phyloP scores from a whole-genome alignment of 2,888 invertebrate species.

The Yponomeuta plumbellus region DNA sequence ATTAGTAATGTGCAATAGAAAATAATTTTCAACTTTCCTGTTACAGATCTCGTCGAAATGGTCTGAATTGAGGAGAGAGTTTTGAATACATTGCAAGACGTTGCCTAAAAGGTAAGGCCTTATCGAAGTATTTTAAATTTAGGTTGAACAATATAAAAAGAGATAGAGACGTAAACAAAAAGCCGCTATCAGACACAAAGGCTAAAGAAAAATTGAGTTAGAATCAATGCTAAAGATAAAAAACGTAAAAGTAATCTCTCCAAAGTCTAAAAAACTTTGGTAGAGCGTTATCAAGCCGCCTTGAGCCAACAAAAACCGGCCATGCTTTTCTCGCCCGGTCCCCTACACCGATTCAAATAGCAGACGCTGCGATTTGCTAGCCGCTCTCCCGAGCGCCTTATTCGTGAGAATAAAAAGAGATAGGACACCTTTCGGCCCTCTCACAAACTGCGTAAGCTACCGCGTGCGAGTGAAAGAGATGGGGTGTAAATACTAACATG shows the following conservation, averaged over 20 bases:
- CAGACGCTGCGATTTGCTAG: slow-evolving; percentile 43
- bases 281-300: background rate
- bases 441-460: slow-evolving; percentile 23
- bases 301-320: slow-evolving; percentile 25
- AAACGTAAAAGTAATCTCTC: background rate
- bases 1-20: background rate
- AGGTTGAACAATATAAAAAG: background rate
- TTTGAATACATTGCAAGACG: slow-evolving; percentile 39
- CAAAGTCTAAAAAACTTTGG: background rate
- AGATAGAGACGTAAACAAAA: background rate
- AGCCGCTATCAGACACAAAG: background rate
- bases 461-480: slow-evolving; percentile 40
- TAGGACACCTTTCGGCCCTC: slow-evolving; percentile 24
- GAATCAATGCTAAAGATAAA: background rate
- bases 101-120: slow-evolving; percentile 52
- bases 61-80: slow-evolving; percentile 42
- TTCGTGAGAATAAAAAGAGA: slow-evolving; percentile 40
- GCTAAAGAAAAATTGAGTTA: background rate
- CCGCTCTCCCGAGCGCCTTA: slow-evolving; percentile 33
- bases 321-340: slow-evolving; percentile 55
- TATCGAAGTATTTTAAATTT: slow-evolving; percentile 2
- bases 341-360: slow-evolving; percentile 56
- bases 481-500: slow-evolving; percentile 55
- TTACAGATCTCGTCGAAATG: slow-evolving; percentile 66
- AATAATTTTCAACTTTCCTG: slow-evolving; percentile 24